These are phyloP conservation scores for Furnarius figulus DNA, from an alignment of 2,113 vertebrate genomes.

Conservation along the genomic window DNA sequence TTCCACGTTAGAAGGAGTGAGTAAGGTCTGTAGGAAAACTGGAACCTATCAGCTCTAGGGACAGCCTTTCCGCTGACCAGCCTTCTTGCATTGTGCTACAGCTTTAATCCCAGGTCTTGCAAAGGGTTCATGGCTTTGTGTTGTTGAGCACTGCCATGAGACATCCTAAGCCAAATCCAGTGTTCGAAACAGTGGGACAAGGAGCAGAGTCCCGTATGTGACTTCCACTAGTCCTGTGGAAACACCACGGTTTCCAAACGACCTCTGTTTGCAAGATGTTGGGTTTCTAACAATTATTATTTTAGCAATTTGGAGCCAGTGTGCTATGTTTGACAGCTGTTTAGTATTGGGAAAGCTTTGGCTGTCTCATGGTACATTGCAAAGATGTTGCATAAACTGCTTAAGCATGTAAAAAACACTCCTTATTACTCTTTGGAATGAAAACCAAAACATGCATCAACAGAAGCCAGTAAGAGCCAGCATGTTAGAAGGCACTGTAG, in stretches of 20 bases:
- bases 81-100: neutral
- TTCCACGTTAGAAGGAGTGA: neutral
- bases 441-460: neutral
- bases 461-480: neutral
- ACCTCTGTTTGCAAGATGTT: neutral
- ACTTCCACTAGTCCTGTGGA: neutral
- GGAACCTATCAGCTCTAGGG: neutral
- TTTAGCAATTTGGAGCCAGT: neutral
- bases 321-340: neutral
- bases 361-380: neutral
- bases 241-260: neutral
- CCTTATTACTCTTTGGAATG: neutral
- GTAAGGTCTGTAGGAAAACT: neutral
- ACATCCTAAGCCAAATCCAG: neutral
- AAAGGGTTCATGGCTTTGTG: fast-evolving
- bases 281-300: neutral
- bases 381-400: neutral
- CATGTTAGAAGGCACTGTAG: neutral
- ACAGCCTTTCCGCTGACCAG: neutral
- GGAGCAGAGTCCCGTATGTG: neutral
- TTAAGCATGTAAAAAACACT: neutral
- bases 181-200: neutral
- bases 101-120: neutral
- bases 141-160: neutral
- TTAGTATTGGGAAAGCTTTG: neutral